Percentiles rank a stretch among this genome's conserved stretches.
Evolutionary conservation across 1,140 invertebrate species (phyloP).

Genomic region (Aphis craccivora): DNA sequence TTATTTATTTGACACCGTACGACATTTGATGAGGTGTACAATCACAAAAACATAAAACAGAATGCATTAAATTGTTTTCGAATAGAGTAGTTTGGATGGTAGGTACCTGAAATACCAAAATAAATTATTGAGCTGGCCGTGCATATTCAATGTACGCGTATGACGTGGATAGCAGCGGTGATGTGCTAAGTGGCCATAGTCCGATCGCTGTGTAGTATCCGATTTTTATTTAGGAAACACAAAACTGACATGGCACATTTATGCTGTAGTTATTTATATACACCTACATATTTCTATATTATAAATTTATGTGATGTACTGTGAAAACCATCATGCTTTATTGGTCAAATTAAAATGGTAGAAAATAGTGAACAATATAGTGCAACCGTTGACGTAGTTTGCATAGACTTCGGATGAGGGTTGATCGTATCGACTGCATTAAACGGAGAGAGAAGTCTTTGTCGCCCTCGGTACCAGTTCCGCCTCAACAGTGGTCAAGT

Average conservation of each 20-base stretch:
- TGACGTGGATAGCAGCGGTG: neutral
- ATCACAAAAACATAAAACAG: neutral
- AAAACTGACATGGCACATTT: neutral
- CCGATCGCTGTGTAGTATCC: neutral
- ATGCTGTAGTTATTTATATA: no score
- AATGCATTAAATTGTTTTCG: neutral
- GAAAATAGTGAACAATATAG: no score
- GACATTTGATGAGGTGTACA: neutral
- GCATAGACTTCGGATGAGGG: neutral
- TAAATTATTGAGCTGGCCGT: neutral
- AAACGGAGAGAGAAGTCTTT: no score
- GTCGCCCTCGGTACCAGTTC: no score
- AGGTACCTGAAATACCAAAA: neutral
- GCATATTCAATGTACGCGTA: neutral
- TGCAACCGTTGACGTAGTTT: no score
- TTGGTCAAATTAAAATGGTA: no score
- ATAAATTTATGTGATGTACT: no score
- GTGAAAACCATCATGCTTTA: no score
- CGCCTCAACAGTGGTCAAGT: neutral
- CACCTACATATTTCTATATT: no score
- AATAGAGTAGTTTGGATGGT: neutral
- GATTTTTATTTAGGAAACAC: neutral
- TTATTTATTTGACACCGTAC: neutral
- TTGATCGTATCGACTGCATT: neutral
- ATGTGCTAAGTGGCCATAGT: neutral